Evolutionary conservation across 1,140 invertebrate species (phyloP).

Genomic region (Drosophila nasuta): DNA sequence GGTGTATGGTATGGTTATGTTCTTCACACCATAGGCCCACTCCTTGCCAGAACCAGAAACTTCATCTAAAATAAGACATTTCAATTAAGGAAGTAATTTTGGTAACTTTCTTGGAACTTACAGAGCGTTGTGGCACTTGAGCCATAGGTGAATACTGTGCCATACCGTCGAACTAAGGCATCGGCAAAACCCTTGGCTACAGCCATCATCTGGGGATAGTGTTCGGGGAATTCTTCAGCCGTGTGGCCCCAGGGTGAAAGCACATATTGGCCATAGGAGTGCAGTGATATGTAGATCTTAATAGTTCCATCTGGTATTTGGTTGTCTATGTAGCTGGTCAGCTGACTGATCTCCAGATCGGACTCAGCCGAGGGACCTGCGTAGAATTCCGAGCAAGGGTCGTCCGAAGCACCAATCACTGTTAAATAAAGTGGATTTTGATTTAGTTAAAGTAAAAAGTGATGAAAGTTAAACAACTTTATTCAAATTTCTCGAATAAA

Average conservation of each 20-base stretch:
- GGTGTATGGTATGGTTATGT: constrained; percentile 89
- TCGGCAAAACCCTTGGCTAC: constrained; percentile 85
- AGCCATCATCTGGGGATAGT: constrained; percentile 85
- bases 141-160: constrained; percentile 85
- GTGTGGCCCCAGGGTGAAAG: constrained; percentile 85
- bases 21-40: constrained; percentile 89
- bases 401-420: constrained; percentile 85
- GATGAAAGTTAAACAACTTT: background rate
- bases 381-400: constrained; percentile 87
- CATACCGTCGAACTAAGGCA: constrained; percentile 80
- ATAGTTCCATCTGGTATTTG: constrained; percentile 75
- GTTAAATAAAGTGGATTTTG: background rate
- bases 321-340: constrained; percentile 82
- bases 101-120: constrained; percentile 58
- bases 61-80: constrained; percentile 75
- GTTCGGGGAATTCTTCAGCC: constrained; percentile 84
- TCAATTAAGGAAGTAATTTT: too few species aligned
- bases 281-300: constrained; percentile 85
- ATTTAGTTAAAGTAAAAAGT: background rate
- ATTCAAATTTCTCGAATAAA: too few species aligned
- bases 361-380: constrained; percentile 87
- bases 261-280: constrained; percentile 85
- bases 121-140: constrained; percentile 86
- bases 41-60: constrained; percentile 88
- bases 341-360: constrained; percentile 86